Conservation (phyloP, 2,888 invertebrate species). For the Candidula unifasciata region DNA sequence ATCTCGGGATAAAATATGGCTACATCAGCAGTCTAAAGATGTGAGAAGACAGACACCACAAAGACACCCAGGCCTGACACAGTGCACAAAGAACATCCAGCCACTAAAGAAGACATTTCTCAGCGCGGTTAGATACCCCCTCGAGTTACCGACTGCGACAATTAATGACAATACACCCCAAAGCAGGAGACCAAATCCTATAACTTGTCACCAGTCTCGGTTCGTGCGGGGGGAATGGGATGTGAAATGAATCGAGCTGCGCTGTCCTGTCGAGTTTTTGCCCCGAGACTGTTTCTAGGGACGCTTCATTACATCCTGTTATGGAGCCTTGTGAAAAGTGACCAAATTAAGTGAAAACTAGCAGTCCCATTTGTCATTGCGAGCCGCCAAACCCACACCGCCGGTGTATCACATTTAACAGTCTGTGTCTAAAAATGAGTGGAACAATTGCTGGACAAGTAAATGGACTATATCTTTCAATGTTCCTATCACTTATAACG, state of each 20-base stretch:
- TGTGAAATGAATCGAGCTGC: not conserved
- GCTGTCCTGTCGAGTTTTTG: not conserved
- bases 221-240: not conserved
- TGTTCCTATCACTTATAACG: no score
- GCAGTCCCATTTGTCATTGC: constrained; percentile 12
- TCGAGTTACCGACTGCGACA: not conserved
- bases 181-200: not conserved
- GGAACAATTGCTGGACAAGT: not conserved
- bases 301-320: constrained; percentile 7
- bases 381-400: not conserved
- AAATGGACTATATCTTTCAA: not conserved
- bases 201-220: not conserved
- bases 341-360: constrained; percentile 23
- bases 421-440: not conserved
- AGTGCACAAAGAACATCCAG: no score
- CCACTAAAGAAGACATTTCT: no score
- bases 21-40: no score
- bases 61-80: no score
- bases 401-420: not conserved
- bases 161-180: not conserved
- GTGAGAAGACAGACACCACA: no score
- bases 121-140: not conserved
- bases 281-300: not conserved
- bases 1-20: no score
- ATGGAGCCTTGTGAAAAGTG: not conserved